A percentile compares a stretch with the other conserved stretches of the same genome.
Evolutionary conservation across 2,113 vertebrate genomes (phyloP).

Genomic region (Periophthalmodon schlosseri): DNA sequence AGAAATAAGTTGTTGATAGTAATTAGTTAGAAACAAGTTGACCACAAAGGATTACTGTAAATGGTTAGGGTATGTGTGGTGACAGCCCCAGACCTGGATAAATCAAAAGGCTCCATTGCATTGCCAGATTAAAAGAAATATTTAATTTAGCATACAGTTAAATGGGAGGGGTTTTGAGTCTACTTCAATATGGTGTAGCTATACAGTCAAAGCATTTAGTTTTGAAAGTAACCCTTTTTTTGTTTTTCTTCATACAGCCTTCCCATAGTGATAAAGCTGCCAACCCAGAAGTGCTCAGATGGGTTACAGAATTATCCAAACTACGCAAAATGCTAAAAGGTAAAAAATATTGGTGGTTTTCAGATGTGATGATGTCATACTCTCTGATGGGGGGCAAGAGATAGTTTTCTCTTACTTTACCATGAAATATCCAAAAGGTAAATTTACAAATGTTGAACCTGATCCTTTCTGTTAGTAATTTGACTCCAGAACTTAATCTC

Average conservation of each 20-base stretch:
- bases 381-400: too few species aligned
- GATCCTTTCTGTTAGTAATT: too few species aligned
- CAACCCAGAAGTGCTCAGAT: slow-evolving; percentile 93
- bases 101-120: neutral
- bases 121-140: neutral
- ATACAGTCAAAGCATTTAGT: neutral
- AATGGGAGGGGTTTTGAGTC: neutral
- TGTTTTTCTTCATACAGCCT: slow-evolving; percentile 76
- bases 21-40: too few species aligned
- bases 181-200: neutral
- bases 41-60: too few species aligned
- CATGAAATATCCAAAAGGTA: too few species aligned
- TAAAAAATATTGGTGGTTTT: slow-evolving; percentile 42
- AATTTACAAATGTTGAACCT: too few species aligned
- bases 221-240: neutral
- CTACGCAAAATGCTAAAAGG: slow-evolving; percentile 96
- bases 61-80: too few species aligned
- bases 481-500: too few species aligned
- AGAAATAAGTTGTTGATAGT: neutral
- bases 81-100: too few species aligned
- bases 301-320: slow-evolving; percentile 93
- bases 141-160: neutral
- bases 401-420: too few species aligned
- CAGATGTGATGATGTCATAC: too few species aligned
- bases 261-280: slow-evolving; percentile 94